Conservation (phyloP, 1,140 invertebrate species). For the Drosophila athabasca region DNA sequence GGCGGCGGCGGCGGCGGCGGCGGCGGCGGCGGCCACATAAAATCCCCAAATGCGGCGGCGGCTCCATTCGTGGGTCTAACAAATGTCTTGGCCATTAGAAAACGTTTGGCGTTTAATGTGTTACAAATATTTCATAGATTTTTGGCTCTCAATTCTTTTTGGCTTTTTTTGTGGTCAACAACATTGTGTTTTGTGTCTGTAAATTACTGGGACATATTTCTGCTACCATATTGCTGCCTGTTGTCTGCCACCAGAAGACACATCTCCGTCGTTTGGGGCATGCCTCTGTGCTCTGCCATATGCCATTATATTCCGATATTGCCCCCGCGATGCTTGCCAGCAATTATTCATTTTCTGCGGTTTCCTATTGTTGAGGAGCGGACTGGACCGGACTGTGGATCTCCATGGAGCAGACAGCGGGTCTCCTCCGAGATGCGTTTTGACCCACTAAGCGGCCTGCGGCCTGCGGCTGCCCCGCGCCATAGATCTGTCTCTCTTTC, state of each 20-base stretch:
- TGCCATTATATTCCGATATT: constrained; percentile 55
- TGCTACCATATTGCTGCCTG: constrained; percentile 50
- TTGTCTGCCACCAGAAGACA: constrained; percentile 43
- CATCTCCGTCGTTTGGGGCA: constrained; percentile 41
- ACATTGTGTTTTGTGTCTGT: constrained; percentile 69
- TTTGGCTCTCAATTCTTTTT: constrained; percentile 30
- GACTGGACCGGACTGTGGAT: too few species aligned
- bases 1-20: constrained; percentile 3
- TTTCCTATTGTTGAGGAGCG: constrained; percentile 52
- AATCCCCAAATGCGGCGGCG: constrained; percentile 34
- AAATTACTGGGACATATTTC: constrained; percentile 70
- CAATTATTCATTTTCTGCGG: constrained; percentile 79
- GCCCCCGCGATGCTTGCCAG: constrained; percentile 30
- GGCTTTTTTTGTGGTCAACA: constrained; percentile 33
- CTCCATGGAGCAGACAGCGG: not conserved
- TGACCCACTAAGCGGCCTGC: constrained; percentile 61
- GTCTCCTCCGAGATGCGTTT: constrained; percentile 44
- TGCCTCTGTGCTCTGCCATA: constrained; percentile 17
- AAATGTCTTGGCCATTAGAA: constrained; percentile 73
- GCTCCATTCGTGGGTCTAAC: constrained; percentile 30
- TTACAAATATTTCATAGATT: constrained; percentile 75
- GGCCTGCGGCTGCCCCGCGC: too few species aligned
- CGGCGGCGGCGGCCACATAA: not conserved
- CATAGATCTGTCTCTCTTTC: constrained; percentile 12
- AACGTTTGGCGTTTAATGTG: constrained; percentile 74